A percentile compares a stretch with the other conserved stretches of the same genome.
phyloP scores from a whole-genome alignment of 2,113 vertebrate genomes.

The Eudyptes chrysolophus region DNA sequence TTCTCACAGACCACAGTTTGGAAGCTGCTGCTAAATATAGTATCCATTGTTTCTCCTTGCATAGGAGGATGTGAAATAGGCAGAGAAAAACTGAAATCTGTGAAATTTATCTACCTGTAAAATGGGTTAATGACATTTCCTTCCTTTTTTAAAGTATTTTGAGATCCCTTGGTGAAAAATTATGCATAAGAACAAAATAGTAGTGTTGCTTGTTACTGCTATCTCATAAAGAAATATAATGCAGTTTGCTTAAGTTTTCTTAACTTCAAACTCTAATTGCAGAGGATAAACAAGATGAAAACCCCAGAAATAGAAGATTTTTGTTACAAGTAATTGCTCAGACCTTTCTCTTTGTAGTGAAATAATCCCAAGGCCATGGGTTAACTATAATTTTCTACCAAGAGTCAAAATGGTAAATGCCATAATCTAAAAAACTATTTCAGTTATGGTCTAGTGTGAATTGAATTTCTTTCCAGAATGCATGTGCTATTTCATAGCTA shows the following conservation, averaged over 20 bases:
- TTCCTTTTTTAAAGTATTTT: conserved; percentile 19
- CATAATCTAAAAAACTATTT: not conserved
- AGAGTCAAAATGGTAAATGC: not conserved
- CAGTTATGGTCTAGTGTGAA: not conserved
- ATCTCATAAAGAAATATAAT: not conserved
- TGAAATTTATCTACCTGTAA: conserved; percentile 49
- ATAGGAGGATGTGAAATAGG: conserved; percentile 48
- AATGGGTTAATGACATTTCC: conserved; percentile 19
- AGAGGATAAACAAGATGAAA: not conserved
- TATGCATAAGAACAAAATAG: not conserved
- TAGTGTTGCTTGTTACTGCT: not conserved
- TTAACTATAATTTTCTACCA: not conserved
- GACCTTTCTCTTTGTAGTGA: not conserved
- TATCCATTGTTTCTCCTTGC: conserved; percentile 20
- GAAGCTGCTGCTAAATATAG: conserved; percentile 38
- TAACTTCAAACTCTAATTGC: not conserved
- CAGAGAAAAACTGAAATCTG: conserved; percentile 26
- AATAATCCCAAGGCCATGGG: not conserved
- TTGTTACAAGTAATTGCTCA: not conserved
- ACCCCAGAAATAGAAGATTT: not conserved
- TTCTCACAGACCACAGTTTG: conserved; percentile 2
- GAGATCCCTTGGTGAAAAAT: not conserved
- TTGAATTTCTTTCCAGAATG: not conserved
- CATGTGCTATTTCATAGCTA: not conserved
- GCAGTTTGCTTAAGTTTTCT: not conserved